Base-by-base conservation (phyloP, 2,888 invertebrate genomes). In the Amphipyra berbera region DNA sequence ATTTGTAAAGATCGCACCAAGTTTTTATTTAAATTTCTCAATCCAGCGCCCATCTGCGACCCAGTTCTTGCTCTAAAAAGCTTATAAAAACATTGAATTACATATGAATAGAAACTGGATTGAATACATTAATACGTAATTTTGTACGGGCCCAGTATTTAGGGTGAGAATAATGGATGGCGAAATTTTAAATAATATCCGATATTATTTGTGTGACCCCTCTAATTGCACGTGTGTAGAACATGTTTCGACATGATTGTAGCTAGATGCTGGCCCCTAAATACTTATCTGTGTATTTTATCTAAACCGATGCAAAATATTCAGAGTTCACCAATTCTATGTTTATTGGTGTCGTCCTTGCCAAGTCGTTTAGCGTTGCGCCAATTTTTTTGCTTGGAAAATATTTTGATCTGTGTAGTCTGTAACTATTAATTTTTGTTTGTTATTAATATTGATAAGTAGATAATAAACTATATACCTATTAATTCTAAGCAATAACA, bases 31-130 rank as follows among this genome's bases (percentile, higher is more conserved):
- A 87, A 89, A 94, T 92, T 91, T 92, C 91, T 93, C 90, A 93
- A 93, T 93, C 85, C 86, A 85, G 82, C 83, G 82, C 88, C 83
- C 91, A 92, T 91, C 92, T 91, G 90, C 90, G 92, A 89, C 90
- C 92, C 91, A 93, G 85, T 90, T 92, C 85, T 85, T 89, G 87
- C 84, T 89, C 88, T 82, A 85, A 90, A 92, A 91, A 89, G 86
- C 87, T 90, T 86, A 91, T 88, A 92, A 93, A 90, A 90, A 92
- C 90, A 90, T 89, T 87, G 89, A 89, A 91, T 92, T 91, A 90
- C 87, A 90, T 90, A 90, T 94, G 93, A 94, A 94, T 93, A 85
- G 89, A 92, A 94, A 94, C 94, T 94, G 94, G 94, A 93, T 90
- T 90, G 93, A 87, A 93, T 94, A 88, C 85, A 91, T 94, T 91